Percentiles rank a stretch among this genome's conserved stretches.
Evolutionary conservation across 1,140 invertebrate genomes (phyloP).

Genomic region (Drosophila oshimai): DNA sequence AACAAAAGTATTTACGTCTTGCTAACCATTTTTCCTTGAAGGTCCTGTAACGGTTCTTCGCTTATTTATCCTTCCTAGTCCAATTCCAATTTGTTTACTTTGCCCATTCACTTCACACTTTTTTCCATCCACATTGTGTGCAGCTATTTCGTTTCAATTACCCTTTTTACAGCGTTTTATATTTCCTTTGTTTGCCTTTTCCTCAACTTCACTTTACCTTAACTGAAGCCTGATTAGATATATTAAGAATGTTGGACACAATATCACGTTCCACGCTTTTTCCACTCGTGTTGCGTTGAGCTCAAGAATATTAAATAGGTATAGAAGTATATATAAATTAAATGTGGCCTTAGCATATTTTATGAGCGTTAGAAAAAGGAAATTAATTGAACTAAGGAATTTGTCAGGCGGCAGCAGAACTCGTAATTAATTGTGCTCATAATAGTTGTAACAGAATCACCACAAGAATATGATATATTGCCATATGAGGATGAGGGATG

Average conservation of each 20-base stretch:
- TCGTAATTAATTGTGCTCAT: constrained; percentile 68
- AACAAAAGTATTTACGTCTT: neutral
- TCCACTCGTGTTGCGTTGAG: constrained; percentile 21
- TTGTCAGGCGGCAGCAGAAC: constrained; percentile 18
- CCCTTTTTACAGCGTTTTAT: constrained; percentile 25
- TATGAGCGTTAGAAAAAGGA: constrained; percentile 45
- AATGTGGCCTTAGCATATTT: constrained; percentile 78
- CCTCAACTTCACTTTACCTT: constrained; percentile 8
- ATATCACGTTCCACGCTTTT: neutral
- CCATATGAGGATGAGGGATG: constrained; percentile 9
- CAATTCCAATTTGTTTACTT: constrained; percentile 18
- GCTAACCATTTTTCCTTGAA: constrained; percentile 4
- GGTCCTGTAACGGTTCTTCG: neutral
- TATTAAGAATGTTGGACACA: constrained; percentile 12
- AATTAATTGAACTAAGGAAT: constrained; percentile 39
- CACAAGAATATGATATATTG: constrained; percentile 32
- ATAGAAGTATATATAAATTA: constrained; percentile 53
- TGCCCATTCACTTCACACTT: neutral
- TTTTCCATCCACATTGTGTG: constrained; percentile 24
- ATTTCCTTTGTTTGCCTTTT: constrained; percentile 24
- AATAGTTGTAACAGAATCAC: constrained; percentile 45
- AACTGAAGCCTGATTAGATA: constrained; percentile 43
- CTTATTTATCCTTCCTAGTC: neutral
- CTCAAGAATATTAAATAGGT: constrained; percentile 47
- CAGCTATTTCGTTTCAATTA: constrained; percentile 28